Evolutionary conservation across 2,113 vertebrate species (phyloP).

Genomic region (Bucco capensis): DNA sequence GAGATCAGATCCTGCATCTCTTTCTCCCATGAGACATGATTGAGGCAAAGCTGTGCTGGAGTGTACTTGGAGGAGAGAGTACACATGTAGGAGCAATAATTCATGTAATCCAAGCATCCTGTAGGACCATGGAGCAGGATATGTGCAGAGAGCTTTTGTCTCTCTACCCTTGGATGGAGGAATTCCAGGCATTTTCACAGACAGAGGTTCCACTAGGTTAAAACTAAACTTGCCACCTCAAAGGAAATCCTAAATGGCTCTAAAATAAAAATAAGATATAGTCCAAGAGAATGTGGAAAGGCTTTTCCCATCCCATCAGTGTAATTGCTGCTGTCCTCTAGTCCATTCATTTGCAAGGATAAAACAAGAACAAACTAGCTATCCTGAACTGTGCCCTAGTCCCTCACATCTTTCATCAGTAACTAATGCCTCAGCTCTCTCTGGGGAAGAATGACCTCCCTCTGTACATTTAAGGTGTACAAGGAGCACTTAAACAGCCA

Average conservation of each 20-base stretch:
- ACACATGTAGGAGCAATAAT: not conserved
- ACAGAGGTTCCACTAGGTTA: not conserved
- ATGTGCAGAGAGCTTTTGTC: not conserved
- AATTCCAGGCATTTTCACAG: not conserved
- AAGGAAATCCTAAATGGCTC: not conserved
- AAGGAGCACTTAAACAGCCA: not conserved
- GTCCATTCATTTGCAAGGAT: not conserved
- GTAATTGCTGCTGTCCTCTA: not conserved
- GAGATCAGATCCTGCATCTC: not conserved
- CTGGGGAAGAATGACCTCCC: not conserved
- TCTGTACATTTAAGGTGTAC: not conserved
- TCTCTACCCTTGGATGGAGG: not conserved
- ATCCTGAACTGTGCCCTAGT: too few species aligned
- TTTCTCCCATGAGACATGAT: not conserved
- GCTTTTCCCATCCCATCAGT: not conserved
- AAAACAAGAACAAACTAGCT: too few species aligned
- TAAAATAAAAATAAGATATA: not conserved
- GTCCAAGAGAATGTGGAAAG: not conserved
- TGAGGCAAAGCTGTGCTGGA: not conserved
- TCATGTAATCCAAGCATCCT: not conserved
- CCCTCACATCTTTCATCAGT: not conserved
- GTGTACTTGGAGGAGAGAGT: not conserved
- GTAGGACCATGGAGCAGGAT: not conserved
- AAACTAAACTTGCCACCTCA: not conserved
- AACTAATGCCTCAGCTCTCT: not conserved